A percentile compares a stretch with the other conserved stretches of the same genome.
These are phyloP conservation scores for Epirrita christyi DNA, from an alignment of 2,888 invertebrate genomes.

Conservation along the genomic window DNA sequence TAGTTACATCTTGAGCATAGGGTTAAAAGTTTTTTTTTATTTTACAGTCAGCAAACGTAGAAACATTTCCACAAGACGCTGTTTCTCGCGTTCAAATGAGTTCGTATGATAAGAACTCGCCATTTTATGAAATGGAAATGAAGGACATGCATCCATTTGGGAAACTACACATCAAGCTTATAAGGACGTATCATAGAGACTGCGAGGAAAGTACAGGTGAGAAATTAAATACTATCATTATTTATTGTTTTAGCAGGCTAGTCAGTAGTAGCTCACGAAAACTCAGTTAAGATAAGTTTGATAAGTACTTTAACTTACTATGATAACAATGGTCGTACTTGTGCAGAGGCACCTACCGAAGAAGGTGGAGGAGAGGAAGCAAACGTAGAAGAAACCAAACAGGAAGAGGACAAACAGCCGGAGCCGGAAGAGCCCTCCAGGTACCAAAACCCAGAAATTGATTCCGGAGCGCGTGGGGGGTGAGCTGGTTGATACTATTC, in stretches of 20 bases:
- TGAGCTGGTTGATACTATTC: constrained; percentile 56
- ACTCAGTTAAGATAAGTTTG: too few species aligned
- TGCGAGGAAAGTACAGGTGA: constrained; percentile 62
- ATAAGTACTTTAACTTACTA: too few species aligned
- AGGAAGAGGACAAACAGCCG: constrained; percentile 42
- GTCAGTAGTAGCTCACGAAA: too few species aligned
- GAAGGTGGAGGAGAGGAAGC: constrained; percentile 33
- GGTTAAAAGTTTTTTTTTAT: too few species aligned
- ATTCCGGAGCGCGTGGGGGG: constrained; percentile 67
- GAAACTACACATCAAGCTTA: constrained; percentile 63
- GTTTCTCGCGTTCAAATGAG: constrained; percentile 69
- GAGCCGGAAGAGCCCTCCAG: constrained; percentile 70
- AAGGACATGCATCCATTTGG: constrained; percentile 75
- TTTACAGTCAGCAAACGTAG: constrained; percentile 61
- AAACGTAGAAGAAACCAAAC: constrained; percentile 40
- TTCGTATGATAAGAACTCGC: constrained; percentile 72
- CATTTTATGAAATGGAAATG: constrained; percentile 71
- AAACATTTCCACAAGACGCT: constrained; percentile 70
- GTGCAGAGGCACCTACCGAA: constrained; percentile 38
- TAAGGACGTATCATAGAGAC: constrained; percentile 65
- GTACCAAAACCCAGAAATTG: constrained; percentile 75
- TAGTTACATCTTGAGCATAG: too few species aligned
- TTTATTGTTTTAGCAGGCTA: too few species aligned
- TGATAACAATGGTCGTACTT: too few species aligned
- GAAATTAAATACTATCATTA: too few species aligned